phyloP scores from a whole-genome alignment of 2,113 vertebrate species.

The Phyllostomus discolor region DNA sequence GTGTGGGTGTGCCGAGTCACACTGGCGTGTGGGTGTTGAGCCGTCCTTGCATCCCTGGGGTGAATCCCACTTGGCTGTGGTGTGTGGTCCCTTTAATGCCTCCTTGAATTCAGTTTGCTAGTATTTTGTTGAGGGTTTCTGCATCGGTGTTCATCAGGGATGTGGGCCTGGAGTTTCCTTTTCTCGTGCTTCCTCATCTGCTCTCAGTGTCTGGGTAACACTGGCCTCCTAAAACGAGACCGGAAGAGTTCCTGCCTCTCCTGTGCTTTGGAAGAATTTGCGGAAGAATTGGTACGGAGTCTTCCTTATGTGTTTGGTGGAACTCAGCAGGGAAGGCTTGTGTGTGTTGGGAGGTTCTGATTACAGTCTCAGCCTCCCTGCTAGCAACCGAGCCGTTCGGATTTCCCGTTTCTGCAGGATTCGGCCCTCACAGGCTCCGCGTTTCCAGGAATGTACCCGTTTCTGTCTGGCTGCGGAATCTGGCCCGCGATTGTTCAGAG shows the following conservation, averaged over 20 bases:
- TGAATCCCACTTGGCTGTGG: fast-evolving
- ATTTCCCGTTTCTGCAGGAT: too few species aligned
- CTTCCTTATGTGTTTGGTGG: neutral
- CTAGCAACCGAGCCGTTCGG: fast-evolving
- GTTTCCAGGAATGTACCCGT: neutral
- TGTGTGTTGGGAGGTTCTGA: neutral
- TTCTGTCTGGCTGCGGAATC: neutral
- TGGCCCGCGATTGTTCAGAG: neutral
- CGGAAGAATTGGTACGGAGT: neutral
- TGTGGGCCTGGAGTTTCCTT: fast-evolving
- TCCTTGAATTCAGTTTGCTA: neutral
- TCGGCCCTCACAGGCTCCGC: neutral
- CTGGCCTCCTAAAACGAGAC: neutral
- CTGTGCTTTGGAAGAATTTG: neutral
- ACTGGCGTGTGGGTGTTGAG: fast-evolving
- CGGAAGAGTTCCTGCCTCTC: neutral
- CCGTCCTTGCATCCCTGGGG: neutral
- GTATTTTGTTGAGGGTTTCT: neutral
- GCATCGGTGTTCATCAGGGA: neutral
- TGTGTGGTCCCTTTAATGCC: fast-evolving
- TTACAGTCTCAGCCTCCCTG: fast-evolving
- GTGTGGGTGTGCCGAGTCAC: fast-evolving
- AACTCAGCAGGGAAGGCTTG: too few species aligned
- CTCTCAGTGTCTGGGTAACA: neutral
- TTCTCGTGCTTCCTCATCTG: neutral